phyloP scores from a whole-genome alignment of 2,797 vertebrate genomes.

The Apogon hyalosoma region DNA sequence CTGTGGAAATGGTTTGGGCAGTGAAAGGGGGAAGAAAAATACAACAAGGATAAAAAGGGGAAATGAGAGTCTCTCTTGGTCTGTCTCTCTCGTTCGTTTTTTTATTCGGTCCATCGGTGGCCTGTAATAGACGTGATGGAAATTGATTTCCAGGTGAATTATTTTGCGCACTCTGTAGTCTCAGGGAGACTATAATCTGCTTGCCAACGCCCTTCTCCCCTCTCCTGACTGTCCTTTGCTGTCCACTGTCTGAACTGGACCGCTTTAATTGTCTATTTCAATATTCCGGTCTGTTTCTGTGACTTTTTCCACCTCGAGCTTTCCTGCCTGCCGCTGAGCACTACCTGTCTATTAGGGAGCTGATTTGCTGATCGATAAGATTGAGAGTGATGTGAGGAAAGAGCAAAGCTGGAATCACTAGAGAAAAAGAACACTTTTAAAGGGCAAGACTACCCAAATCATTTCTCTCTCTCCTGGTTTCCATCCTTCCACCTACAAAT shows the following conservation, averaged over 20 bases:
- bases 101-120: slow-evolving; percentile 62
- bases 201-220: not conserved
- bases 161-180: slow-evolving; percentile 66
- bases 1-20: slow-evolving; percentile 70
- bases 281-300: slow-evolving; percentile 62
- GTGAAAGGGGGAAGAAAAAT: slow-evolving; percentile 64
- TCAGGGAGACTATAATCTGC: slow-evolving; percentile 67
- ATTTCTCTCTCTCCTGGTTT: slow-evolving; percentile 47
- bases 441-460: slow-evolving; percentile 44
- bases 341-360: slow-evolving; percentile 68
- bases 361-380: slow-evolving; percentile 74
- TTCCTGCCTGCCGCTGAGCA: slow-evolving; percentile 41
- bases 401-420: slow-evolving; percentile 40
- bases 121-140: slow-evolving; percentile 78
- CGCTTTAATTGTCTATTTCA: slow-evolving; percentile 77
- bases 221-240: slow-evolving; percentile 46
- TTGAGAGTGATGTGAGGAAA: slow-evolving; percentile 58
- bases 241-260: slow-evolving; percentile 43
- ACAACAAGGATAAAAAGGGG: slow-evolving; percentile 63
- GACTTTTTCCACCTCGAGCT: slow-evolving; percentile 52
- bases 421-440: slow-evolving; percentile 55
- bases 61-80: slow-evolving; percentile 60
- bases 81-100: slow-evolving; percentile 43
- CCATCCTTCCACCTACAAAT: slow-evolving; percentile 50
- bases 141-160: slow-evolving; percentile 85